Conservation (phyloP, 2,113 vertebrate genomes). For the Stercorarius parasiticus region DNA sequence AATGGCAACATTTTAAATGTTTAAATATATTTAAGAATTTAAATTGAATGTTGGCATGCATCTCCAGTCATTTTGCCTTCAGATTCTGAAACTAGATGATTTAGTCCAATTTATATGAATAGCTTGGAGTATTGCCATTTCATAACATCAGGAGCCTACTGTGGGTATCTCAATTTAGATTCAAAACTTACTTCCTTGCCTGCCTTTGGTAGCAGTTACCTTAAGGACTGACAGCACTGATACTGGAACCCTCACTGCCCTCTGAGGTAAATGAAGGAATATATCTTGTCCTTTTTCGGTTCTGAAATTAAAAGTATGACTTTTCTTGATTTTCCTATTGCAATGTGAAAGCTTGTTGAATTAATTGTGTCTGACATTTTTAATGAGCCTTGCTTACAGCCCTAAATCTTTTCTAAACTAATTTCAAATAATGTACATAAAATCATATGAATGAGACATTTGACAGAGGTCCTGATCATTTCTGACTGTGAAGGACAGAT, state of each 20-base stretch:
- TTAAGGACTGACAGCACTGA: not conserved
- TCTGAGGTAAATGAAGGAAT: not conserved
- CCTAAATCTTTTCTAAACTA: not conserved
- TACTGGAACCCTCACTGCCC: not conserved
- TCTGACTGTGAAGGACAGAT: not conserved
- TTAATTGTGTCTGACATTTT: not conserved
- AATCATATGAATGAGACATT: not conserved
- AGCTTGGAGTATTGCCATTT: not conserved
- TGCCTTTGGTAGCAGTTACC: not conserved
- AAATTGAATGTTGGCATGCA: not conserved
- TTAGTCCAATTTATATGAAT: not conserved
- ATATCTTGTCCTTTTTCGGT: not conserved
- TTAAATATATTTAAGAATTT: not conserved
- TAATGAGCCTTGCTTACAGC: not conserved
- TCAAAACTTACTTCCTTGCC: not conserved
- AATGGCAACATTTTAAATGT: not conserved
- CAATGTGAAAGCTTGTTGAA: not conserved
- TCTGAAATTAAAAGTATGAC: not conserved
- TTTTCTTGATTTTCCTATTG: not conserved
- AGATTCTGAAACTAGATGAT: not conserved
- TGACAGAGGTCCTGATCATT: not conserved
- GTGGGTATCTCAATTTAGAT: not conserved
- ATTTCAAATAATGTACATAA: not conserved
- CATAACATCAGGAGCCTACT: not conserved
- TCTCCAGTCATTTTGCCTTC: not conserved